These are phyloP conservation scores for Proales similis DNA, from an alignment of 1,140 invertebrate genomes.

Conservation along the genomic window DNA sequence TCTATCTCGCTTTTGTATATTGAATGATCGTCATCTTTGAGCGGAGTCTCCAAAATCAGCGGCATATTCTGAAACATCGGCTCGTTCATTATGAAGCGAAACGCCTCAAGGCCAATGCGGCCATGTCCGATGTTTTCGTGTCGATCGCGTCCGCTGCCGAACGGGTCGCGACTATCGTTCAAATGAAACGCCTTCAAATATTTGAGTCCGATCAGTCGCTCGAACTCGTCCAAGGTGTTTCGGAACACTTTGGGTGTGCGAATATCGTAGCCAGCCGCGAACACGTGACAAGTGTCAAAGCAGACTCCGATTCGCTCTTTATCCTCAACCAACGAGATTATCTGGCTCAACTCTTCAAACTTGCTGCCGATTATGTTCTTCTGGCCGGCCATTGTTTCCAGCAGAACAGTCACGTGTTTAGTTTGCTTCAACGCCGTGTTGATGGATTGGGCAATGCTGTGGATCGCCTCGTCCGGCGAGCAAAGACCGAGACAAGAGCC, in stretches of 20 bases:
- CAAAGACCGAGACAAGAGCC: constrained; percentile 43
- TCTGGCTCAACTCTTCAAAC: constrained; percentile 54
- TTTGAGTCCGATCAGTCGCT: constrained; percentile 53
- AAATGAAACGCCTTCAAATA: constrained; percentile 57
- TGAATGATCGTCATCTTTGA: too few species aligned
- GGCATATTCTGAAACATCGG: constrained; percentile 53
- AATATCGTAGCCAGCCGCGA: constrained; percentile 57
- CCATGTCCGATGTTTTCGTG: constrained; percentile 58
- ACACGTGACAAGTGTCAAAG: constrained; percentile 58
- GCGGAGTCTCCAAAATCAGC: constrained; percentile 57
- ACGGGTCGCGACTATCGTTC: constrained; percentile 57
- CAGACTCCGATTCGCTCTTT: constrained; percentile 56
- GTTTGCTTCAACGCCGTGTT: constrained; percentile 53
- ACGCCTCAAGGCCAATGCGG: constrained; percentile 52
- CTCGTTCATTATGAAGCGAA: constrained; percentile 54
- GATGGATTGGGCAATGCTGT: constrained; percentile 54
- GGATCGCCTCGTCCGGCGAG: constrained; percentile 52
- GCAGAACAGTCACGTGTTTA: constrained; percentile 47
- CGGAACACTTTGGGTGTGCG: constrained; percentile 50
- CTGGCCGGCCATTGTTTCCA: constrained; percentile 55
- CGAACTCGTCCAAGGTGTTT: constrained; percentile 54
- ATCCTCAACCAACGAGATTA: constrained; percentile 55
- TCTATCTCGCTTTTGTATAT: too few species aligned
- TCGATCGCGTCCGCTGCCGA: constrained; percentile 54
- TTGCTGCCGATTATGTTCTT: constrained; percentile 56